Evolutionary conservation across 1,140 invertebrate species (phyloP).

Genomic region (Drosophila prosaltans): DNA sequence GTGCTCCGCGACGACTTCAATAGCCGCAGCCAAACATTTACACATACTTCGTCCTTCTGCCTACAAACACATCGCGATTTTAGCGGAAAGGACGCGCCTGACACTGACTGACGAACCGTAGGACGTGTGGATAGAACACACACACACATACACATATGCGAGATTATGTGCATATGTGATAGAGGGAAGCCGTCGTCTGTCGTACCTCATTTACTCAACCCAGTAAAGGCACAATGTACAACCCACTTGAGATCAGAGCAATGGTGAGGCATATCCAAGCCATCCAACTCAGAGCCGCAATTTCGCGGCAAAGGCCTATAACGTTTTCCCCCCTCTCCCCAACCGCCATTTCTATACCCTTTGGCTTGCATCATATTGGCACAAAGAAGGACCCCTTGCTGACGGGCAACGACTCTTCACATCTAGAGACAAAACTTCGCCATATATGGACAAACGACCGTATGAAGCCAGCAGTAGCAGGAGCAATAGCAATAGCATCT

Average conservation of each 20-base stretch:
- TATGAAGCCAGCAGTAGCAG: slow-evolving; percentile 31
- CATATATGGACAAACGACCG: slow-evolving; percentile 62
- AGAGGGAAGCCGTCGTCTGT: slow-evolving; percentile 32
- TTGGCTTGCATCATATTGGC: slow-evolving; percentile 43
- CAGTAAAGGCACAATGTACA: slow-evolving; percentile 54
- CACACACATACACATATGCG: slow-evolving; percentile 14
- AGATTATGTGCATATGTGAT: slow-evolving; percentile 33
- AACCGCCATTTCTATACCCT: slow-evolving; percentile 21
- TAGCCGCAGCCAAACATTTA: slow-evolving; percentile 39
- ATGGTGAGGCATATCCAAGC: slow-evolving; percentile 38
- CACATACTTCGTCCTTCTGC: slow-evolving; percentile 28
- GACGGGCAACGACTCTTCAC: slow-evolving; percentile 58
- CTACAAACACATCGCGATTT: slow-evolving; percentile 49
- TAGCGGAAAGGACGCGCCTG: slow-evolving; percentile 48
- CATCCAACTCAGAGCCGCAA: slow-evolving; percentile 48
- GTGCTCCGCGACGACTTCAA: slow-evolving; percentile 18
- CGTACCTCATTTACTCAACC: slow-evolving; percentile 24
- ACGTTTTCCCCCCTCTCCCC: neutral
- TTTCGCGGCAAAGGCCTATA: slow-evolving; percentile 44
- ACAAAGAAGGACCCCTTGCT: slow-evolving; percentile 73
- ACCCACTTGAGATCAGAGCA: slow-evolving; percentile 75
- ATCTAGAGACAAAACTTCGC: slow-evolving; percentile 62
- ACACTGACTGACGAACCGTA: slow-evolving; percentile 58
- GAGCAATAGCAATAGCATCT: neutral
- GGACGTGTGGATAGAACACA: slow-evolving; percentile 38